Base-by-base conservation (phyloP, 2,797 vertebrate species). In the Steatocranus sp. region DNA sequence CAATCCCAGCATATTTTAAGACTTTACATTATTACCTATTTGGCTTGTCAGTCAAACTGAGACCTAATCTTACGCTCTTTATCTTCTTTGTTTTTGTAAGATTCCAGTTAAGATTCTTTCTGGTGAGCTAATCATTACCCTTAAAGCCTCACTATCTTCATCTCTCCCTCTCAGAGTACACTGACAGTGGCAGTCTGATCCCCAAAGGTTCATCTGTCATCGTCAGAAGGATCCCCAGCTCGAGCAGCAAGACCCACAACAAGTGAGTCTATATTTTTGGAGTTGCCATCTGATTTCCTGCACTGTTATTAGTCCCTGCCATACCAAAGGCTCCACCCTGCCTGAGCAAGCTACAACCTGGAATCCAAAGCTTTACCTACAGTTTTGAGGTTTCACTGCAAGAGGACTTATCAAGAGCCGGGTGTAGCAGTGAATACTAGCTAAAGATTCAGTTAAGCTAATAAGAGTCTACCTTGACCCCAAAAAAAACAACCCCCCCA, bases 191-290 rank as follows among this genome's bases (percentile, higher is more conserved):
- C 18, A 96, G 96, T 32, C 92, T 96, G 75, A 98, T 99, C 89
- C 95, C 97, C n/a, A 99, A 98, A 96, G 98, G 98, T 86, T 97
- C 97, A 5, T 99, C 98, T 0, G 98, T 99, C 81, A 98, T 99
- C 86, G 96, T 99, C 78, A 96, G 97, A 93, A 97, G 98, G 88
- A 97, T 99, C 90, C 98, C 98, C 66, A 93, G 96, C 81, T 94
- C 97, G 38, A 97, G 95, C 94, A 97, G 95, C 96, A 99, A 98
- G 95, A 97, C 95, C 81, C 97, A 95, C 74, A 95, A 97, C 84
- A 96, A 94, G 98, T 95, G 84, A 92, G 92, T 87, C 61, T 83
- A 27, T 75, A 4, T 23, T 54, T 82, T 75, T 68, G 12, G 14
- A 6, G 58, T 68, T 18, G 32, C 38, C 32, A 23, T 38, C 15